Evolutionary conservation across 2,888 invertebrate genomes (phyloP), one percentile per base, ranked within the genome.

Genomic region (Syrista parreyssii): DNA sequence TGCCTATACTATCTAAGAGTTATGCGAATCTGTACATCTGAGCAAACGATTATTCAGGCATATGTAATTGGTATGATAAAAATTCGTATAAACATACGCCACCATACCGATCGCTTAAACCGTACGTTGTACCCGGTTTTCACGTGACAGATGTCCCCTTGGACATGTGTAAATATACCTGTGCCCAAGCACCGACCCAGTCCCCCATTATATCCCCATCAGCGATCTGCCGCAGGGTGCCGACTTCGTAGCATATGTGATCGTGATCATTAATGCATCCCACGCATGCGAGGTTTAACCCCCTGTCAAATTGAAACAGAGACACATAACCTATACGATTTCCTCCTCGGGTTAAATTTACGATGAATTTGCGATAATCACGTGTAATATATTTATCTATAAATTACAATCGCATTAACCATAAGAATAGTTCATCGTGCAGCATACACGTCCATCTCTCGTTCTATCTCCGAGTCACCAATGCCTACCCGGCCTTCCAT

Each of bases 131-230:
- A 55, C 55, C 55, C 55, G 55, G 55, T 55, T 55, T 55, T 3
- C 55, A 78, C 83, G 79, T 76, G 84, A 86, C 88, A 89, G 86
- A 88, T 89, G 89, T 86, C 85, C 76, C 82, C 79, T 80, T 9
- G 79, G 84, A 79, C 80, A 76, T 84, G 85, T 86, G 86, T 84
- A 87, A 87, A 87, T 86, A 88, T 86, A 85, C 84, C 82, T 78
- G 84, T 84, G 84, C 82, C 84, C 33, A 31, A 11, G 33, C 74
- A 74, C 30, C 33, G 74, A 30, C 36, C 35, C 23, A 30, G 33
- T 74, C 36, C 30, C 35, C 84, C 83, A 89, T 89, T 88, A 88
- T 86, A 88, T 85, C 83, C 86, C 86, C 89, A 86, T 88, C 87
- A 87, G 79, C 82, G 84, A 81, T 80, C 80, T 83, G 79, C 82